These are phyloP conservation scores for Zygaena filipendulae DNA, from an alignment of 2,888 invertebrate genomes.

Conservation along the genomic window DNA sequence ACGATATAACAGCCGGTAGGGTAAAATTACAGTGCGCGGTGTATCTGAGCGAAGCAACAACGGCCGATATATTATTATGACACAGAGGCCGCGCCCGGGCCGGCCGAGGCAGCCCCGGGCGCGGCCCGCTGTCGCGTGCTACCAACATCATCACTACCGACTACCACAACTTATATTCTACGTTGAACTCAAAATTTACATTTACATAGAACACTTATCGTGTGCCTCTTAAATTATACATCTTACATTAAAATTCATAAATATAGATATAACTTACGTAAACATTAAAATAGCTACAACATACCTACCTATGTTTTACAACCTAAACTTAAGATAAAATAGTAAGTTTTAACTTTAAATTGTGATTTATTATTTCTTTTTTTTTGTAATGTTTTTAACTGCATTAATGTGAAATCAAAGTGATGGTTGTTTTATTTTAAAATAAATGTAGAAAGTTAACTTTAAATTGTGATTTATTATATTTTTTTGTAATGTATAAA, in stretches of 20 bases:
- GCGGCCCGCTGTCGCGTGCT: conserved; percentile 6
- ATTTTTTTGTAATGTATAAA: too few species aligned
- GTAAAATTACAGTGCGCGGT: conserved; percentile 29
- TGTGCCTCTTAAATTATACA: conserved; percentile 45
- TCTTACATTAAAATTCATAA: conserved; percentile 54
- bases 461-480: too few species aligned
- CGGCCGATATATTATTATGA: too few species aligned
- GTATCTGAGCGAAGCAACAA: conserved; percentile 58
- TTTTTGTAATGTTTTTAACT: too few species aligned
- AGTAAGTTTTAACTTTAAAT: conserved; percentile 48
- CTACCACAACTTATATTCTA: conserved; percentile 42
- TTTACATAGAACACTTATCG: conserved; percentile 55
- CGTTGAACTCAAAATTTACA: conserved; percentile 60
- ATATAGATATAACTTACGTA: conserved; percentile 57
- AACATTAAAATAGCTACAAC: conserved; percentile 40
- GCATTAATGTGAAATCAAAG: too few species aligned
- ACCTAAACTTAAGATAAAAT: conserved; percentile 48
- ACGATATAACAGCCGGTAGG: conserved; percentile 12
- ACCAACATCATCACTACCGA: conserved; percentile 17
- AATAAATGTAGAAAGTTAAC: too few species aligned
- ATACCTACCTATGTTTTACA: conserved; percentile 38
- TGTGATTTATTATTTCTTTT: too few species aligned
- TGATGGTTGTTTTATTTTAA: too few species aligned
- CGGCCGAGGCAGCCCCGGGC: conserved; percentile 13
- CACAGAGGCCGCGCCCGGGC: conserved; percentile 18